Evolutionary conservation across 2,888 invertebrate species (phyloP), one percentile per base, ranked within the genome.

Genomic region (Xestia xanthographa): DNA sequence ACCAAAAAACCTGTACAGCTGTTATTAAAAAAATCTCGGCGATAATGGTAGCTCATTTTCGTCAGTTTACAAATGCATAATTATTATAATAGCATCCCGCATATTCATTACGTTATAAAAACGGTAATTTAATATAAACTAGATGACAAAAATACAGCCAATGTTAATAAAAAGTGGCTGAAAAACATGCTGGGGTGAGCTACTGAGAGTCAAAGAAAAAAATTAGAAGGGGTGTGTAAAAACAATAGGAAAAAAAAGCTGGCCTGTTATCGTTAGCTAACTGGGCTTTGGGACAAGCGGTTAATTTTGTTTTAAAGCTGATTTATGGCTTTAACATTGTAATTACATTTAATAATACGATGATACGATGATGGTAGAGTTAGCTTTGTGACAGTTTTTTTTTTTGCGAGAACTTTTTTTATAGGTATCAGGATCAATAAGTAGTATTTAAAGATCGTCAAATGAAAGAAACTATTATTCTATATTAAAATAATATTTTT

Each of bases 101-200:
- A 95, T 96, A 95, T 95, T 95, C 94, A 96, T 96, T 95, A 95
- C 94, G 80, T 81, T 85, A 94, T 88, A 95, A 95, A 96, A 96
- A 95, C 92, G 89, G 95, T 96, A 96, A 96, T 96, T 96, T 96
- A 96, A 96, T 96, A 96, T 95, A 96, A 96, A 96, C 93, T 95
- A 95, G 94, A 94, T 91, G 94, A 95, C 95, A 94, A 93, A 94
- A 96, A 96, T 95, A 94, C 90, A 87, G 95, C 95, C 93, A 96
- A 95, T 95, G 92, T 88, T 79, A 87, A 92, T 90, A 94, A 95
- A 95, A 95, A 94, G 86, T 86, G 88, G 70, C 89, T 89, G 87
- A 95, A 95, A 95, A 96, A 95, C 78, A 80, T 82, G 70, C 74
- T 80, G 82, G 88, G 90, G 91, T 92, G 92, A 90, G 94, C 93